Base-by-base conservation (phyloP, 1,140 invertebrate species). In the Drosophila seguyi region DNA sequence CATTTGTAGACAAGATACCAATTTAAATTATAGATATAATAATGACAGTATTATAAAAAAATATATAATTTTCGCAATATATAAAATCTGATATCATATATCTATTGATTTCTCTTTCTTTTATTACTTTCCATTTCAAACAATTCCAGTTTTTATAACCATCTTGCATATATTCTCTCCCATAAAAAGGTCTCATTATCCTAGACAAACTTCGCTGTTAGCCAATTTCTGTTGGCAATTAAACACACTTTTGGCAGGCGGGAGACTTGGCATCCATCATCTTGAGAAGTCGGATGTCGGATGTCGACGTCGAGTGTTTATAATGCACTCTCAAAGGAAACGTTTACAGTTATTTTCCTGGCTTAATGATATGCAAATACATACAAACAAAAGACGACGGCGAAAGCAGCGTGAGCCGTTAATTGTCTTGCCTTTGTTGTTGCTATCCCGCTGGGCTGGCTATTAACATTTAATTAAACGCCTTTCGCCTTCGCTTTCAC, bases 381-480 rank as follows among this genome's bases (percentile, higher is more conserved):
- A 72, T 63, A 79, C 68, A 90, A 83, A 83, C 83, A 87, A 79
- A 55, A 78, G 74, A 48, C 76, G 45, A 47, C 7, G 41, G 25
- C 31, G 36, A 57, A 58, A 74, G 58, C 61, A 83, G 59, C 61
- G 39, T 56, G 47, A 75, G 67, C 67, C 57, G 76, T 88, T 90
- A 90, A 88, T 88, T 88, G 80, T 77, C 73, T 65, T 52, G 39
- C 63, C 66, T 48, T 55, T 71, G 61, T 66, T 66, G 65, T 75
- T 78, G 57, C 57, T 53, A 62, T 81, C 41, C 65, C 69, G 52
- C 63, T 57, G 66, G 69, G 47, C 41, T 69, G 69, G 60, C 76
- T 80, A 62, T 84, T 88, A 88, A 88, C 85, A 88, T 88, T 90
- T 88, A 88, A 88, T 88, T 88, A 90, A 88, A 90, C 72, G 84